These are phyloP conservation scores for Pachyrhynchus sulphureomaculatus DNA, from an alignment of 1,140 invertebrate species.

Conservation along the genomic window DNA sequence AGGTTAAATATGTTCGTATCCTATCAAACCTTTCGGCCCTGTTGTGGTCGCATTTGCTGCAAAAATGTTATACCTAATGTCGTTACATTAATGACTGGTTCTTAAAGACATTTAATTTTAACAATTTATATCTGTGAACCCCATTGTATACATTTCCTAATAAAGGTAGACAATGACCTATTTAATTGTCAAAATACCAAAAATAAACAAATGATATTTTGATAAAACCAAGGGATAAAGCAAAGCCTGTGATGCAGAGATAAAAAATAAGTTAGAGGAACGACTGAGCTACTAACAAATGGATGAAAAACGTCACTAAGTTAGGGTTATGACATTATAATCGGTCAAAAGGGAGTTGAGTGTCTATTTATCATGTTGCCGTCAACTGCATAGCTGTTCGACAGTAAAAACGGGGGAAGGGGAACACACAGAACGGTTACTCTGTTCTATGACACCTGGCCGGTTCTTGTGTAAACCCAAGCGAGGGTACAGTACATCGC, in stretches of 20 bases:
- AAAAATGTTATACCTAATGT: no score
- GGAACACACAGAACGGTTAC: conserved; percentile 40
- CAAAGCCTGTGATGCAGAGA: conserved; percentile 13
- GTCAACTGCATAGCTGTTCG: conserved; percentile 39
- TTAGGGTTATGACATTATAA: conserved; percentile 40
- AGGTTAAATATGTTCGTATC: no score
- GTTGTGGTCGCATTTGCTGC: no score
- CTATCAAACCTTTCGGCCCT: no score
- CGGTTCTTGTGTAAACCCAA: conserved; percentile 27
- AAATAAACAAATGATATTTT: conserved; percentile 21
- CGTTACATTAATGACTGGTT: no score
- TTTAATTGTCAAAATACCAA: conserved; percentile 27
- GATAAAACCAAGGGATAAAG: conserved; percentile 6
- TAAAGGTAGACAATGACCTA: conserved; percentile 14
- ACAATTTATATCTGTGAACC: no score
- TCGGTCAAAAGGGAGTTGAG: conserved; percentile 41
- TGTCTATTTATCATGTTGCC: conserved; percentile 45
- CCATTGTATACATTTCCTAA: neutral
- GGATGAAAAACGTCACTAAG: conserved; percentile 30
- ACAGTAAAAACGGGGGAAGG: conserved; percentile 30
- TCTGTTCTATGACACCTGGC: conserved; percentile 43
- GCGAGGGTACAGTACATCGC: conserved; percentile 34
- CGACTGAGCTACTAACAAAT: conserved; percentile 21
- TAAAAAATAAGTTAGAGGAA: conserved; percentile 15
- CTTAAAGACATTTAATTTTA: no score